phyloP scores from a whole-genome alignment of 2,888 invertebrate species.

The Pemphredon lugubris region DNA sequence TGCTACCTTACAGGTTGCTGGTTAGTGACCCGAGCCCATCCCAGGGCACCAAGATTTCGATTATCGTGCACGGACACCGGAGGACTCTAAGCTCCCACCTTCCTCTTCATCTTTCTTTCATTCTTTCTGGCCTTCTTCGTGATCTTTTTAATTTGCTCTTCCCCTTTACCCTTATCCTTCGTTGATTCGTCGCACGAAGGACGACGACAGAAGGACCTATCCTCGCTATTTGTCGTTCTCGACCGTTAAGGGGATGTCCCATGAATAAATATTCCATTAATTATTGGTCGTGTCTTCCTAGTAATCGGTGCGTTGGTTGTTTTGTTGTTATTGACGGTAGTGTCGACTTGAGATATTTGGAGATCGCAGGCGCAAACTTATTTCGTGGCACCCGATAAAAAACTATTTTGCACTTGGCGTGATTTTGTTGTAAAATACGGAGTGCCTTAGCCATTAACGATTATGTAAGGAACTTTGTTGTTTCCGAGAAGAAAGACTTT shows the following conservation, averaged over 20 bases:
- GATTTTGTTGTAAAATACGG: too few relatives aligned
- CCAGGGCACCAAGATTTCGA: conserved; percentile 52
- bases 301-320: not conserved
- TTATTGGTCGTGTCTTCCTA: conserved; percentile 17
- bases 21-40: conserved; percentile 71
- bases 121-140: conserved; percentile 1
- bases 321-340: too few relatives aligned
- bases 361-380: too few relatives aligned
- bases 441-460: too few relatives aligned
- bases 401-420: too few relatives aligned
- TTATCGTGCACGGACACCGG: conserved; percentile 35
- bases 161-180: conserved; percentile 8
- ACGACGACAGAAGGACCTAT: conserved; percentile 3
- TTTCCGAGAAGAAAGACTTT: too few relatives aligned
- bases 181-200: conserved; percentile 1
- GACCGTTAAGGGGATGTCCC: conserved; percentile 35
- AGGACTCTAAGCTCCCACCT: conserved; percentile 21
- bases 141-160: not conserved
- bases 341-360: too few relatives aligned
- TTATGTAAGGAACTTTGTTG: too few relatives aligned
- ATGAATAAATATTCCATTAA: conserved; percentile 51
- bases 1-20: conserved; percentile 64
- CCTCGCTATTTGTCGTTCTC: conserved; percentile 22
- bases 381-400: too few relatives aligned
- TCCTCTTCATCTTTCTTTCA: conserved; percentile 7